Percentiles rank a stretch among this genome's conserved stretches.
These are phyloP conservation scores for Melanotaenia parkinsoni DNA, from an alignment of 2,797 vertebrate species.

Conservation along the genomic window DNA sequence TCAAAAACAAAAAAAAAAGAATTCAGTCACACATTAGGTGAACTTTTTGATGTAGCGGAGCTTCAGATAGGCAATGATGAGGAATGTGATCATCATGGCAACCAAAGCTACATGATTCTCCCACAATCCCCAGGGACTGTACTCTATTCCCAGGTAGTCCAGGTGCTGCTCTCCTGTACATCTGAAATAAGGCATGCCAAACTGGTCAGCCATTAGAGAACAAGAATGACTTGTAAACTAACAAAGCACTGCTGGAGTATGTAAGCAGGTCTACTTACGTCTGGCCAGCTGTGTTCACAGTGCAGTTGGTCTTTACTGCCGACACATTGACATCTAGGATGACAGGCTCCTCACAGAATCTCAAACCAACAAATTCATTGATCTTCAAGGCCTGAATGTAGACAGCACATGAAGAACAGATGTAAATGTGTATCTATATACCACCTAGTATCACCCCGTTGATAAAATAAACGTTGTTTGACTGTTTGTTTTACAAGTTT, in stretches of 20 bases:
- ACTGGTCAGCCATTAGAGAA: constrained; percentile 1
- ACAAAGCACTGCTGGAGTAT: neutral
- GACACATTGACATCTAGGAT: constrained; percentile 25
- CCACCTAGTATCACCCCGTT: no score
- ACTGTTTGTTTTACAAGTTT: no score
- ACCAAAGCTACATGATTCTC: constrained; percentile 88
- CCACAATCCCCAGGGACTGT: constrained; percentile 89
- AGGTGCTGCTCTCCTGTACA: constrained; percentile 89
- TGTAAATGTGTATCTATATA: no score
- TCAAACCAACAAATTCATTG: constrained; percentile 88
- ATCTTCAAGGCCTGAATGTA: constrained; percentile 87
- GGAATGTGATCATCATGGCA: constrained; percentile 85
- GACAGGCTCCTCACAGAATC: constrained; percentile 73
- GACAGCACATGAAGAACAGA: neutral
- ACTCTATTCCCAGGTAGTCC: constrained; percentile 84
- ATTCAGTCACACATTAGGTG: constrained; percentile 68
- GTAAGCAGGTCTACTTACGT: constrained; percentile 67
- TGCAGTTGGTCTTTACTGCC: constrained; percentile 46
- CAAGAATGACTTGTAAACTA: neutral
- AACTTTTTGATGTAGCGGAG: constrained; percentile 89
- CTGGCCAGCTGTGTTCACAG: constrained; percentile 40
- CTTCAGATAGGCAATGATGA: constrained; percentile 88
- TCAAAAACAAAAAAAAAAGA: constrained; percentile 2
- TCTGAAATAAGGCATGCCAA: constrained; percentile 65
- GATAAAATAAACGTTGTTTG: no score